Base-by-base conservation (phyloP, 2,888 invertebrate species). In the Pedicia rivosa region DNA sequence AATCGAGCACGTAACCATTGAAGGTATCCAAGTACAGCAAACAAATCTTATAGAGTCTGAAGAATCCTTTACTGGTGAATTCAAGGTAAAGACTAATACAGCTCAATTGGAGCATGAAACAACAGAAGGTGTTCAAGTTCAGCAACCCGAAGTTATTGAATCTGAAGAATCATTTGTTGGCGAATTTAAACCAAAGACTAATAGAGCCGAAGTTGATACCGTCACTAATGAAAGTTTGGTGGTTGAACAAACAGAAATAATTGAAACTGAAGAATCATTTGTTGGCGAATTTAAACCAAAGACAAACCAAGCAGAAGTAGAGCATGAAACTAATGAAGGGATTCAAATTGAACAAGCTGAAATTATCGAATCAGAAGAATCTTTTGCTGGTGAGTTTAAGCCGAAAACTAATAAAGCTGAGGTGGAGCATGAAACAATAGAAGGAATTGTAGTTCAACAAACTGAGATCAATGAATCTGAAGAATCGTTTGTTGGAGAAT, bases 391-490 rank as follows among this genome's bases (percentile, higher is more conserved):
- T 5, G 13, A 33, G 8, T 17, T n/a, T 19, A 22, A 19, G 19
- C 5, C 24, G 10, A 33, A 4, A 14, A 9, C 33, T 5, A 15
- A 14, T 19, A 20, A 32, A 32, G 30, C 22, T 22, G 5, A 4
- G 5, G 24, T 6, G 5, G 10, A 24, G 7, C 33, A 22, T 22
- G 22, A 20, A 15, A n/a, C 9, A 33, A 12, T 33, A 22, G 6
- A 33, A 22, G 15, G 22, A 14, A 24, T 13, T 4, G 24, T 20
- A 33, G 22, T 13, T 22, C 13, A 13, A 13, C 14, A 33, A 24
- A 5, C 15, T 15, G 14, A 33, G 17, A 24, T 33, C 10, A 15
- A 33, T 33, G 72, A 72, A 52, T 64, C 57, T 45, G 72, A 72
- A 57, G 52, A 55, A 20, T 53, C 56, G 33, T 63, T 70, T 43